Percentiles rank a stretch among this genome's conserved stretches.
Evolutionary conservation across 2,113 vertebrate species (phyloP).

Genomic region (Numenius arquata): DNA sequence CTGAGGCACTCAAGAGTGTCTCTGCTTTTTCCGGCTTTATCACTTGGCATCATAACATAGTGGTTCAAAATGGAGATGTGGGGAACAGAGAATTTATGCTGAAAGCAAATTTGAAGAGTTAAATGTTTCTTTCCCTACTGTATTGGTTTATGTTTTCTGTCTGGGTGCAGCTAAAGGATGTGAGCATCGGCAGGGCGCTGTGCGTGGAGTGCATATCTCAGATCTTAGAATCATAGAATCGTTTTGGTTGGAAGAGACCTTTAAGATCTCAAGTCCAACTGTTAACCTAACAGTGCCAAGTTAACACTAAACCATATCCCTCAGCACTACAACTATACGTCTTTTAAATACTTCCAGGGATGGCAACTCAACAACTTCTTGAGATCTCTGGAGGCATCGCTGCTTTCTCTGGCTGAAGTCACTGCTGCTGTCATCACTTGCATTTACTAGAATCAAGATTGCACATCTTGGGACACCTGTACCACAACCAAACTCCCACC

Average conservation of each 20-base stretch:
- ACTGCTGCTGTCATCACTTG: not conserved
- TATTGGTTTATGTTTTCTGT: not conserved
- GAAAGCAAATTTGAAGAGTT: not conserved
- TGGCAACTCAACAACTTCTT: not conserved
- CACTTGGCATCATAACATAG: not conserved
- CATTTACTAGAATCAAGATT: not conserved
- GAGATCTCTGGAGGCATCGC: accelerated
- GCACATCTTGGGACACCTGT: not conserved
- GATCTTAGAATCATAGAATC: not conserved
- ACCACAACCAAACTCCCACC: not conserved
- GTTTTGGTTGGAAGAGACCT: not conserved
- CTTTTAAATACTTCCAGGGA: not conserved
- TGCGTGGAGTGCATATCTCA: not conserved
- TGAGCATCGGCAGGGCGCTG: not conserved
- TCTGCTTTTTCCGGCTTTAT: not conserved
- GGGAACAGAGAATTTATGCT: not conserved
- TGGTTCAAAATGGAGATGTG: not conserved
- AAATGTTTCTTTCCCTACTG: not conserved
- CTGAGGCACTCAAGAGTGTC: not conserved
- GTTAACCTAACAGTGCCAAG: not conserved
- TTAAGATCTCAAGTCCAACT: not conserved
- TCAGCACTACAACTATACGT: not conserved
- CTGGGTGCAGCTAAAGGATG: not conserved
- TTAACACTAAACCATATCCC: too few relatives aligned
- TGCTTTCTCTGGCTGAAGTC: not conserved